Percentiles rank a stretch among this genome's conserved stretches.
phyloP scores from a whole-genome alignment of 2,888 invertebrate genomes.

The Noctua janthe region DNA sequence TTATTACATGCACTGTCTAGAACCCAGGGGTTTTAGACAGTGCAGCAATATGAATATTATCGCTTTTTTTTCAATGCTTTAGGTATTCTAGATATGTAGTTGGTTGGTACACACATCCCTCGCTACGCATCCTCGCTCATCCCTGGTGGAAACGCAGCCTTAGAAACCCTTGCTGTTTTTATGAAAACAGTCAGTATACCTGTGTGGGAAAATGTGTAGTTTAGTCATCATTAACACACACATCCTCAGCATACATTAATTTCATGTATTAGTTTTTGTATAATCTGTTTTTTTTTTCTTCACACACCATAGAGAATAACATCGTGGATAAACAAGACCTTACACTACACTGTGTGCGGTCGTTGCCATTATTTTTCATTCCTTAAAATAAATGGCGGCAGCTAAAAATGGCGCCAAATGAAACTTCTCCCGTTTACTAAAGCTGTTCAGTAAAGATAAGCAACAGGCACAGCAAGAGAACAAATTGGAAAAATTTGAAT shows the following conservation, averaged over 20 bases:
- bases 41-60: no score
- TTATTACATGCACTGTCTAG: no score
- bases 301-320: constrained; percentile 8
- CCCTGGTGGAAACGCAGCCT: no score
- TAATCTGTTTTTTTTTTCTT: constrained; percentile 23
- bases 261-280: constrained; percentile 1
- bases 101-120: no score
- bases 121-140: no score
- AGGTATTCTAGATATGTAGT: no score
- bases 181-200: neutral
- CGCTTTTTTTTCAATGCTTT: no score
- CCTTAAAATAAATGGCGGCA: neutral
- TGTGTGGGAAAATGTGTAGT: constrained; percentile 9
- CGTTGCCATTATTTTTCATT: constrained; percentile 25
- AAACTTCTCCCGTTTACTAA: neutral
- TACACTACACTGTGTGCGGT: constrained; percentile 25
- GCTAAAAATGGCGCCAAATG: constrained; percentile 8
- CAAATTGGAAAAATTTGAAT: constrained; percentile 16
- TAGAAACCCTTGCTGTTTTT: neutral
- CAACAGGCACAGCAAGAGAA: constrained; percentile 2
- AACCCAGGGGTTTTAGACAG: no score
- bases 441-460: constrained; percentile 15
- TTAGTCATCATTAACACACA: constrained; percentile 25
- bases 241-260: constrained; percentile 1
- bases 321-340: constrained; percentile 7